Percentiles rank a stretch among this genome's conserved stretches.
These are phyloP conservation scores for Drosophila algonquin DNA, from an alignment of 2,888 invertebrate genomes.

Conservation along the genomic window DNA sequence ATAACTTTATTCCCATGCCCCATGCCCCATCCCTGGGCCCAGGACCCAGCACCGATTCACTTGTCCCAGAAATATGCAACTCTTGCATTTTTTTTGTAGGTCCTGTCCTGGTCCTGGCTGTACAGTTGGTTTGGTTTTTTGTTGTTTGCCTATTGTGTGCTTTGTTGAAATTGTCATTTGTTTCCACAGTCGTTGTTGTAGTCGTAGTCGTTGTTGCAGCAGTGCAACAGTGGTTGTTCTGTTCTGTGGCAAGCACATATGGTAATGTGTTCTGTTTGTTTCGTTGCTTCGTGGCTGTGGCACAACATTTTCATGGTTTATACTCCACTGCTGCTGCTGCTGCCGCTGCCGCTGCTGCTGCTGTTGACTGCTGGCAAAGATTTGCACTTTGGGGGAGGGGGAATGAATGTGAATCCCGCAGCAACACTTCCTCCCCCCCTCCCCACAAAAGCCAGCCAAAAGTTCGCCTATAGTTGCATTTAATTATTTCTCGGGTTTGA, in stretches of 20 bases:
- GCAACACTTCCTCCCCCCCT: too few species aligned
- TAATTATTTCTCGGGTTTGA: conserved; percentile 48
- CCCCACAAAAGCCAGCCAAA: conserved; percentile 5
- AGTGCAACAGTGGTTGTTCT: conserved; percentile 13
- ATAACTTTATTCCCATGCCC: conserved; percentile 62
- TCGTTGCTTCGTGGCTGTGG: conserved; percentile 19
- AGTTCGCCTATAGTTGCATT: conserved; percentile 29
- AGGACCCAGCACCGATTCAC: conserved; percentile 54
- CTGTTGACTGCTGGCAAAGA: conserved; percentile 23
- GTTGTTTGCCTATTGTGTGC: conserved; percentile 38
- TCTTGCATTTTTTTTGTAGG: conserved; percentile 58
- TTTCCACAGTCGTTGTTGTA: conserved; percentile 18
- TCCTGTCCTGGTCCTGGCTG: not conserved
- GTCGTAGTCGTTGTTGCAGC: conserved; percentile 28
- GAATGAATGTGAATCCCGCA: not conserved
- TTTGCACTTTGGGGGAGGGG: conserved; percentile 1
- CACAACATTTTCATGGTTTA: conserved; percentile 15
- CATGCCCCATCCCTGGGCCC: conserved; percentile 48
- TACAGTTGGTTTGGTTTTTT: conserved; percentile 2
- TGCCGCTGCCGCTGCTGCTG: conserved; percentile 27
- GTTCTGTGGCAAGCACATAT: conserved; percentile 44
- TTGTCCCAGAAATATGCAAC: conserved; percentile 57
- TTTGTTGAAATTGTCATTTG: conserved; percentile 64
- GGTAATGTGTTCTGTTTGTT: conserved; percentile 50
- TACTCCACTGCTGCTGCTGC: not conserved